Evolutionary conservation across 2,888 invertebrate species (phyloP).

Genomic region (Nemoura dubitans): DNA sequence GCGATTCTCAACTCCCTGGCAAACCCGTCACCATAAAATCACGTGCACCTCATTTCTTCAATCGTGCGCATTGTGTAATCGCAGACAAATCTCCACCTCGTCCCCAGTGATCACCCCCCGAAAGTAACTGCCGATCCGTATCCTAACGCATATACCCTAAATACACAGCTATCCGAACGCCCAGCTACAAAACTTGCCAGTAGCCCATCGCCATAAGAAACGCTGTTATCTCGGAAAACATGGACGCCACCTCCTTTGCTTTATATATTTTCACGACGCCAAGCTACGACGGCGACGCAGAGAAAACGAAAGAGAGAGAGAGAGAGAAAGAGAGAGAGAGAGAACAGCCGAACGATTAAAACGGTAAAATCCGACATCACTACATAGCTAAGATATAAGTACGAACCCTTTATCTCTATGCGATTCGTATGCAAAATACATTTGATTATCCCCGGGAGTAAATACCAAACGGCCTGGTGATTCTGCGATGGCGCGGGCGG

Average conservation of each 20-base stretch:
- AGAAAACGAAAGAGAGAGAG: slow-evolving; percentile 14
- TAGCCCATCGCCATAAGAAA: not conserved
- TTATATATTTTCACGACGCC: slow-evolving; percentile 3
- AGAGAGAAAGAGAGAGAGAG: slow-evolving; percentile 21
- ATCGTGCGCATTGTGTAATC: not conserved
- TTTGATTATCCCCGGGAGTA: slow-evolving; percentile 51
- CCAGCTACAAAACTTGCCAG: not conserved
- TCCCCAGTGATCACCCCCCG: not conserved
- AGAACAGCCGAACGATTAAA: slow-evolving; percentile 47
- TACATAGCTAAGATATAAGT: slow-evolving; percentile 46
- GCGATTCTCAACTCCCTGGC: no score
- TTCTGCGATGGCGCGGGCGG: slow-evolving; percentile 20
- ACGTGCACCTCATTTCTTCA: not conserved
- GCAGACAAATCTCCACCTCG: not conserved
- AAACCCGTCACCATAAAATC: no score
- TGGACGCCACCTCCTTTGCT: not conserved
- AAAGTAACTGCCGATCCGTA: not conserved
- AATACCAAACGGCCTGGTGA: slow-evolving; percentile 48
- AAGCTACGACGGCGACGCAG: not conserved
- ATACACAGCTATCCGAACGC: not conserved
- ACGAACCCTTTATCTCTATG: slow-evolving; percentile 50
- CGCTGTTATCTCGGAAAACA: not conserved
- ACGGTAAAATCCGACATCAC: slow-evolving; percentile 50
- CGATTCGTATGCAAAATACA: slow-evolving; percentile 51
- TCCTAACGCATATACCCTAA: not conserved